Evolutionary conservation across 2,113 vertebrate species (phyloP).

Genomic region (Tamias sibiricus): DNA sequence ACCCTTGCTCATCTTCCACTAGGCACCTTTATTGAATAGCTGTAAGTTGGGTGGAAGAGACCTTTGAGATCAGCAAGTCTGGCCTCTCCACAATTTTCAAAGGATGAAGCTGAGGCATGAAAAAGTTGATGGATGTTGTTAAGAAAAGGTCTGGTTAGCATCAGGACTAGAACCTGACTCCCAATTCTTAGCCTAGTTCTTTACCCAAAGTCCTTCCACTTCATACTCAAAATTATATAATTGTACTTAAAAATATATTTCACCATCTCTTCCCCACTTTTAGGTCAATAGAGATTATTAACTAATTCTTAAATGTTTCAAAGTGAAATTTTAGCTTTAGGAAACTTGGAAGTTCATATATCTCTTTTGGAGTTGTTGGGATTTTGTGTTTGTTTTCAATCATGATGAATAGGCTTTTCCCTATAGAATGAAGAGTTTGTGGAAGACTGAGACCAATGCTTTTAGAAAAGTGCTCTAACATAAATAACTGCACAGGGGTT

Average conservation of each 20-base stretch:
- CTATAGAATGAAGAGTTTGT: background rate
- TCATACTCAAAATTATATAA: background rate
- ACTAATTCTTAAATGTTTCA: background rate
- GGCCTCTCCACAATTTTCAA: background rate
- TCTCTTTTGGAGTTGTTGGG: background rate
- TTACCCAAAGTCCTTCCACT: background rate
- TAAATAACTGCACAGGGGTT: background rate
- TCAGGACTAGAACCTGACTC: background rate
- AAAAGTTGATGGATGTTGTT: background rate
- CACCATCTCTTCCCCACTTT: background rate
- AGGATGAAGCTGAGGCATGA: background rate
- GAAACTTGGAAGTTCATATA: background rate
- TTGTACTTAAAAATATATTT: background rate
- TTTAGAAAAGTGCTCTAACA: background rate
- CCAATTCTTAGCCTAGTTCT: background rate
- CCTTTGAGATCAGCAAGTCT: background rate
- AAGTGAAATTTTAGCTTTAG: background rate
- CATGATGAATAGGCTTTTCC: background rate
- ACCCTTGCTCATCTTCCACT: background rate
- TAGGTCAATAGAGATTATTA: background rate
- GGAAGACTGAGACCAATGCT: background rate
- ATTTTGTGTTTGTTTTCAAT: background rate
- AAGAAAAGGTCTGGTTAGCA: background rate
- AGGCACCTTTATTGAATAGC: background rate
- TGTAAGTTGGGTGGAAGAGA: background rate